A percentile compares a stretch with the other conserved stretches of the same genome.
Conservation (phyloP, 1,140 invertebrate genomes). For the Drosophila nebulosa region DNA sequence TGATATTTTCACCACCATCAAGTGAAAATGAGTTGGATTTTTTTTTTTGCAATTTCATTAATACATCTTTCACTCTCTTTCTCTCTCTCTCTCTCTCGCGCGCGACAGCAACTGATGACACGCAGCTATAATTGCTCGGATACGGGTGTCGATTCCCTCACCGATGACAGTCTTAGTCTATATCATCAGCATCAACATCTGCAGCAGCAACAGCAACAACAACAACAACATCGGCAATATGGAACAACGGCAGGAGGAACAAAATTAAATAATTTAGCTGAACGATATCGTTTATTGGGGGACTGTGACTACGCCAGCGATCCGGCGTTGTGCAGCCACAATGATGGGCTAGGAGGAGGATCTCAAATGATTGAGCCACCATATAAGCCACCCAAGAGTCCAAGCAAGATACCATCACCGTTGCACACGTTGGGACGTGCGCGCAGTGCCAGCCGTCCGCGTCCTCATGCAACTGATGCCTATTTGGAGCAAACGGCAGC, state of each 20-base stretch:
- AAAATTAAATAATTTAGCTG: constrained; percentile 61
- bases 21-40: background rate
- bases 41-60: background rate
- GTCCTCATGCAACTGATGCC: constrained; percentile 58
- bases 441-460: constrained; percentile 81
- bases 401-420: constrained; percentile 85
- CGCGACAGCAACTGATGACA: constrained; percentile 62
- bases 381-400: constrained; percentile 84
- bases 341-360: constrained; percentile 26
- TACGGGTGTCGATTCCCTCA: constrained; percentile 62
- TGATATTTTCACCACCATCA: background rate
- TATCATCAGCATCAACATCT: constrained; percentile 39
- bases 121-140: constrained; percentile 77
- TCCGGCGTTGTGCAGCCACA: constrained; percentile 69
- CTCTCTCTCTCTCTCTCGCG: background rate
- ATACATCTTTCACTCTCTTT: background rate
- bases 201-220: background rate
- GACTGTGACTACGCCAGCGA: constrained; percentile 78
- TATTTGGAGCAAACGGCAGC: constrained; percentile 86
- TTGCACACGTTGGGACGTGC: constrained; percentile 82
- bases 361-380: constrained; percentile 31
- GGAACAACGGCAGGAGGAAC: constrained; percentile 27
- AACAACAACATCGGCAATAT: constrained; percentile 43
- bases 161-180: constrained; percentile 73
- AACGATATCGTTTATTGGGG: constrained; percentile 68